Percentiles rank a stretch among this genome's conserved stretches.
Evolutionary conservation across 2,797 vertebrate species (phyloP).

Genomic region (Falco columbarius): DNA sequence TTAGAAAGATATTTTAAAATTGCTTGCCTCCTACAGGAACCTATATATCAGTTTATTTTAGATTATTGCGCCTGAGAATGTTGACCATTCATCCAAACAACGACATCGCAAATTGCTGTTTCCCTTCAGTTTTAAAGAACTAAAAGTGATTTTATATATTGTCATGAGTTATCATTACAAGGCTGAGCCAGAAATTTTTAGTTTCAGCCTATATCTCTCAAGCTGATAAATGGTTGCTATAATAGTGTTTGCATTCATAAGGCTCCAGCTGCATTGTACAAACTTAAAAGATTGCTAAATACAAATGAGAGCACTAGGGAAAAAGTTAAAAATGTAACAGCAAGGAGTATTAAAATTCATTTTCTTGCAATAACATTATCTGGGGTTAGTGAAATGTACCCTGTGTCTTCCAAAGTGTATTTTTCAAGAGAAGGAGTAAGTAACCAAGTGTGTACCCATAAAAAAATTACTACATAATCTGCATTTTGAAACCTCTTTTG

Average conservation of each 20-base stretch:
- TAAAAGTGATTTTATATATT: constrained; percentile 64
- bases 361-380: neutral
- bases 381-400: neutral
- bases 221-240: constrained; percentile 25
- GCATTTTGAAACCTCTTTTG: neutral
- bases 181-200: neutral
- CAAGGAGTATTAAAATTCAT: neutral
- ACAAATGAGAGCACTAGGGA: neutral
- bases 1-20: constrained; percentile 33
- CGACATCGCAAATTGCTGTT: constrained; percentile 56
- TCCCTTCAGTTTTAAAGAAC: constrained; percentile 66
- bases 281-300: neutral
- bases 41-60: constrained; percentile 56
- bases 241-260: constrained; percentile 33
- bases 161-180: constrained; percentile 58
- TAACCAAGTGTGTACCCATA: neutral
- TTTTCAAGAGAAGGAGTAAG: neutral
- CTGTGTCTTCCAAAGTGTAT: neutral
- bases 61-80: constrained; percentile 56
- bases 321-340: neutral
- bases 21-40: constrained; percentile 5
- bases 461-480: neutral
- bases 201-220: neutral
- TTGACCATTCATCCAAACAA: constrained; percentile 33
- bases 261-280: neutral